Evolutionary conservation across 53 echinoderm and acorn worm species (phyloP).

Genomic region (Arbacia lixula): DNA sequence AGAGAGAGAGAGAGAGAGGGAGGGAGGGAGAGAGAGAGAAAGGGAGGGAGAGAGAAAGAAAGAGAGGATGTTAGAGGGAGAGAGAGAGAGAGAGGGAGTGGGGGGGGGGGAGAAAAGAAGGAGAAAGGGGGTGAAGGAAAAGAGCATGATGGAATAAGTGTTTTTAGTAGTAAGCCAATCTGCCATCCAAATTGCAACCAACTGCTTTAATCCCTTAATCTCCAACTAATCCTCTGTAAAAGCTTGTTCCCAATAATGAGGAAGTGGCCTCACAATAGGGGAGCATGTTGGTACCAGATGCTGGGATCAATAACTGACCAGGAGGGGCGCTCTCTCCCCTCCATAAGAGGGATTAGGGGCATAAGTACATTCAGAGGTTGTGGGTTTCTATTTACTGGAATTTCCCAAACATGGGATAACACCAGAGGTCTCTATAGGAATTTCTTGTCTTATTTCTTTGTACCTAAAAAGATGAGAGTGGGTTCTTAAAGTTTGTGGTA

Average conservation of each 20-base stretch:
- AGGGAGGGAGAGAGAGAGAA: no score
- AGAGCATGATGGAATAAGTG: no score
- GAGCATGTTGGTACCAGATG: slow-evolving; percentile 22
- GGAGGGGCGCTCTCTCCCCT: no score
- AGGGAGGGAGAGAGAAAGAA: no score
- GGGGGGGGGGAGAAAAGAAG: no score
- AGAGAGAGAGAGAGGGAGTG: no score
- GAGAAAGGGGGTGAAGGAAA: no score
- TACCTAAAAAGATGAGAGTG: no score
- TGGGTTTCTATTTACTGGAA: not conserved
- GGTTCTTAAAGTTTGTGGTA: no score
- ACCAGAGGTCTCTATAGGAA: not conserved
- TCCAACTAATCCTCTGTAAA: slow-evolving; percentile 3
- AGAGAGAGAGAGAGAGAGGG: no score
- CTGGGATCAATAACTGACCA: not conserved
- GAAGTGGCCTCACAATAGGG: not conserved
- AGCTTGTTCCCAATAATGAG: not conserved
- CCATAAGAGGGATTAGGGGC: not conserved
- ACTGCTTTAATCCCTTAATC: slow-evolving; percentile 6
- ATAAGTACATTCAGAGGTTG: not conserved
- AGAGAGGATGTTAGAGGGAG: no score
- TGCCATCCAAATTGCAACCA: not conserved
- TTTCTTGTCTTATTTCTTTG: no score
- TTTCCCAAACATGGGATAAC: not conserved
- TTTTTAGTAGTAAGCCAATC: not conserved